Evolutionary conservation across 2,113 vertebrate species (phyloP).

Genomic region (Phycodurus eques): DNA sequence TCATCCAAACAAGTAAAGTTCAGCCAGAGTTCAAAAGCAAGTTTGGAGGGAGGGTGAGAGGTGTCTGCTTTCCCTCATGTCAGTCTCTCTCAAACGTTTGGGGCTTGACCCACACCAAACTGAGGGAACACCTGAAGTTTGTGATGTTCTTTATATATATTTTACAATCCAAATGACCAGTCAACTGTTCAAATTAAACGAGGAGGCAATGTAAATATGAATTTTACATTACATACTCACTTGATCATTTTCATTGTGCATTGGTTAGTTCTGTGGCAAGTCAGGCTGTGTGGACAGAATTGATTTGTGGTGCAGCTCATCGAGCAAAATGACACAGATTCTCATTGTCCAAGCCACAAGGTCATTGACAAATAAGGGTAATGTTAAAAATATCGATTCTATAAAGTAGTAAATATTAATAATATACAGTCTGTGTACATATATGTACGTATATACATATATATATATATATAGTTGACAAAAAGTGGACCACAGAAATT

Average conservation of each 20-base stretch:
- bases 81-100: slow-evolving; percentile 34
- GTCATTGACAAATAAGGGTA: neutral
- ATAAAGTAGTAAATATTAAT: too few species aligned
- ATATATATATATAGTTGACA: too few species aligned
- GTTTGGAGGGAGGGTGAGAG: slow-evolving; percentile 29
- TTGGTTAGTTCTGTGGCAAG: too few species aligned
- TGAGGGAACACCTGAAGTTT: slow-evolving; percentile 1
- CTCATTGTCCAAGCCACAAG: neutral
- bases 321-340: neutral
- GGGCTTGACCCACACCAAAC: slow-evolving; percentile 14
- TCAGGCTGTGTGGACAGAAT: too few species aligned
- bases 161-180: neutral
- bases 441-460: too few species aligned
- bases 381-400: too few species aligned
- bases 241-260: too few species aligned
- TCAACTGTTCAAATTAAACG: neutral
- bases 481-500: too few species aligned
- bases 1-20: slow-evolving; percentile 50
- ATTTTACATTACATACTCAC: too few species aligned
- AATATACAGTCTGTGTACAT: too few species aligned
- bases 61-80: slow-evolving; percentile 20
- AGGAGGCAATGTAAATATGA: neutral
- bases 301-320: too few species aligned
- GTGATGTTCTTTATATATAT: neutral
- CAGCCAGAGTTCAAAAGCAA: slow-evolving; percentile 58